Conservation (phyloP, 2,113 vertebrate species). For the Marmota flaviventris region DNA sequence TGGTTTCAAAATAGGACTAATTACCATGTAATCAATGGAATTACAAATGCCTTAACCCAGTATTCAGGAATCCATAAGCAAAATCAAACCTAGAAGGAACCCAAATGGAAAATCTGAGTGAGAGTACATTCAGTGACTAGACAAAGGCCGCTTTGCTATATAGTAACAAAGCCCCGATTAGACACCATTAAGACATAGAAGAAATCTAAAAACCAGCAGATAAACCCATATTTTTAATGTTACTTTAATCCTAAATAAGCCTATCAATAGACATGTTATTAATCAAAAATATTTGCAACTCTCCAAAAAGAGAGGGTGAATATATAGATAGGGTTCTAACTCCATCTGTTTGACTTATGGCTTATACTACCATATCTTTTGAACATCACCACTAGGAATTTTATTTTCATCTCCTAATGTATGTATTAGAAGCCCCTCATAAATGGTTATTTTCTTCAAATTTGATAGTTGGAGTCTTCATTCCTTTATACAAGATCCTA, state of each 20-base stretch:
- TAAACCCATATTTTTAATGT: background rate
- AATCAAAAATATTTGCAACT: background rate
- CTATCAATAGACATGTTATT: background rate
- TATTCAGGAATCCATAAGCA: conserved; percentile 25
- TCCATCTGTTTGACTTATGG: background rate
- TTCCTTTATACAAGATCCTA: background rate
- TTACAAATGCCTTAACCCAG: conserved; percentile 38
- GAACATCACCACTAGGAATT: background rate
- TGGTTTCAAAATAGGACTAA: conserved; percentile 62
- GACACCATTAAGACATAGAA: background rate
- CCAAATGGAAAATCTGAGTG: background rate
- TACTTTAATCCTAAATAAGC: conserved; percentile 19
- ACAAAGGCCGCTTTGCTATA: background rate
- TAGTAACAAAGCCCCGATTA: background rate
- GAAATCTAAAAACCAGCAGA: background rate
- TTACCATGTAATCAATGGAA: conserved; percentile 57
- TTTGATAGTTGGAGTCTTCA: background rate
- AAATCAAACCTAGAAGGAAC: conserved; percentile 3
- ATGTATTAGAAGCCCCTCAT: background rate
- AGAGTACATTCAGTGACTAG: background rate
- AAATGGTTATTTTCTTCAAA: background rate
- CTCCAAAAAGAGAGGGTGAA: background rate
- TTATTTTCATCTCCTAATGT: background rate
- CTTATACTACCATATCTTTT: background rate
- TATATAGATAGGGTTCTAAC: background rate